Percentiles rank a stretch among this genome's conserved stretches.
phyloP scores from a whole-genome alignment of 2,113 vertebrate genomes.

The Thunnus maccoyii region DNA sequence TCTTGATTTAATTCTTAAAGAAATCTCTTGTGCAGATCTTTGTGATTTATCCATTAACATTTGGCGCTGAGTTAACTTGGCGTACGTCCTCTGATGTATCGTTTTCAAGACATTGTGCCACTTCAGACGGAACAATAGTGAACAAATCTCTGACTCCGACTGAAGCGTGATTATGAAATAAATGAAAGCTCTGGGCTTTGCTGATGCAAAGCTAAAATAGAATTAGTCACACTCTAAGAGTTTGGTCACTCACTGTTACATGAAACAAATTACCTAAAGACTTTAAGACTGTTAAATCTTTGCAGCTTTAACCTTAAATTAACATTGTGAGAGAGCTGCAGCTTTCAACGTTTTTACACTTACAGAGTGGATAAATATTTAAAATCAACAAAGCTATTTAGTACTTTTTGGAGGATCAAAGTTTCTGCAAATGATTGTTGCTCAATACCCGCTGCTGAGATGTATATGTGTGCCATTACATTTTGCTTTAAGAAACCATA shows the following conservation, averaged over 20 bases:
- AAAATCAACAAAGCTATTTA: slow-evolving; percentile 48
- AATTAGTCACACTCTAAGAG: slow-evolving; percentile 74
- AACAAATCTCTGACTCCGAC: slow-evolving; percentile 35
- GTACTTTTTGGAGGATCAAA: slow-evolving; percentile 36
- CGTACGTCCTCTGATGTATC: slow-evolving; percentile 39
- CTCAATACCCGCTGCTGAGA: slow-evolving; percentile 40
- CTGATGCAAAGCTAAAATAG: slow-evolving; percentile 51
- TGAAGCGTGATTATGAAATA: slow-evolving; percentile 38
- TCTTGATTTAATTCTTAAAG: slow-evolving; percentile 42
- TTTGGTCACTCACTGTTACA: slow-evolving; percentile 69
- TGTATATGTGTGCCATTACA: slow-evolving; percentile 13
- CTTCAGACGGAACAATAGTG: slow-evolving; percentile 33
- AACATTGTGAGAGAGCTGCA: slow-evolving; percentile 53
- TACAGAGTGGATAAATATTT: slow-evolving; percentile 45
- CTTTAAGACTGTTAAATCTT: slow-evolving; percentile 86
- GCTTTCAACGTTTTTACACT: slow-evolving; percentile 60
- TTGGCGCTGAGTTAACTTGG: slow-evolving; percentile 41
- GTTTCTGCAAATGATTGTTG: slow-evolving; percentile 55
- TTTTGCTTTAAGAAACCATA: slow-evolving; percentile 25
- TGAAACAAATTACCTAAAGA: slow-evolving; percentile 80
- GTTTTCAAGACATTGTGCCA: slow-evolving; percentile 54
- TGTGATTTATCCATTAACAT: slow-evolving; percentile 44
- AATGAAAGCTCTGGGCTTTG: slow-evolving; percentile 54
- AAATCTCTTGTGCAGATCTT: slow-evolving; percentile 49
- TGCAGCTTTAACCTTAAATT: slow-evolving; percentile 78